phyloP scores from a whole-genome alignment of 2,888 invertebrate species.

The Sesia bembeciformis region DNA sequence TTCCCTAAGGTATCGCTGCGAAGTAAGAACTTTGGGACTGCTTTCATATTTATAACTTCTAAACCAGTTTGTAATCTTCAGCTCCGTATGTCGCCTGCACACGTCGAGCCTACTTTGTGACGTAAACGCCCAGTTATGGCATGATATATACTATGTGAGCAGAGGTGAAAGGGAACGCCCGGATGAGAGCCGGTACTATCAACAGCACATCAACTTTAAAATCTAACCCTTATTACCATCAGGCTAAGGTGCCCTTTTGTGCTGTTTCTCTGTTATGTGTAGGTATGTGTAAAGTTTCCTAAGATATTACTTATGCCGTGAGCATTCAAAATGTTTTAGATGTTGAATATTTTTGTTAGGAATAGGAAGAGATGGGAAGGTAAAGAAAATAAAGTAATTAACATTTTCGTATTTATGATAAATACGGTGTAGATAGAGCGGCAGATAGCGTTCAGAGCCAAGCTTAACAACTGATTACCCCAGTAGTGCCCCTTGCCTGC shows the following conservation, averaged over 20 bases:
- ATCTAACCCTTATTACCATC: not conserved
- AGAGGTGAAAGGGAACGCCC: not conserved
- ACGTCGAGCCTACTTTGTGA: not conserved
- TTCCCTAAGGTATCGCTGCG: too few species aligned
- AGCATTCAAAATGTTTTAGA: slow-evolving; percentile 4
- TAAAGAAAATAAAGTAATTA: not conserved
- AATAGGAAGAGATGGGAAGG: not conserved
- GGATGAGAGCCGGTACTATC: not conserved
- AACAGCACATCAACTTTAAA: not conserved
- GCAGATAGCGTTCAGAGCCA: too few species aligned
- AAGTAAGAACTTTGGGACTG: too few species aligned
- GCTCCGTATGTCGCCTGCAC: not conserved
- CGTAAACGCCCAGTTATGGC: not conserved
- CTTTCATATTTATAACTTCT: too few species aligned
- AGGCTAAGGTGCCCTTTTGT: not conserved
- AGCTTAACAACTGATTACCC: too few species aligned
- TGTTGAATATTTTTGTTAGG: not conserved
- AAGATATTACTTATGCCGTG: slow-evolving; percentile 1
- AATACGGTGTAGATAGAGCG: too few species aligned
- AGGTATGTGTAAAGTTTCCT: not conserved
- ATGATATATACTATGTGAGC: slow-evolving; percentile 1
- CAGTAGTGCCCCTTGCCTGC: too few species aligned
- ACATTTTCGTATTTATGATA: not conserved
- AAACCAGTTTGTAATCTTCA: not conserved
- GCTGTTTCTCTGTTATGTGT: too few species aligned